Evolutionary conservation across 2,888 invertebrate genomes (phyloP), one percentile per base, ranked within the genome.

Genomic region (Ophion costatus): DNA sequence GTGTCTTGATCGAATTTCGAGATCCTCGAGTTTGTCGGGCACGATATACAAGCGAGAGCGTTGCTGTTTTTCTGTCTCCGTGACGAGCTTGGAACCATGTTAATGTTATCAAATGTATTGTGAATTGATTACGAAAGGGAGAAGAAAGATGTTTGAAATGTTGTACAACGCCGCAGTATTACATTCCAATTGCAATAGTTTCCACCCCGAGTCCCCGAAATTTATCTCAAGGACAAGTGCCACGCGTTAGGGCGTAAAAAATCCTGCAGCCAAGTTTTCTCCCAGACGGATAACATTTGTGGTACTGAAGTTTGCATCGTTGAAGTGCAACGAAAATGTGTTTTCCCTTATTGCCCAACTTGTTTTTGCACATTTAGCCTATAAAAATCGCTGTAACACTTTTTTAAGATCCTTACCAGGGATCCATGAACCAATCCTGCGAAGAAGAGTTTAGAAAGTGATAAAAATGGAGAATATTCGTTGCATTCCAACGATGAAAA

Each of bases 51-150:
- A 17, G 22, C 9, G 17, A 29, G 59, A 24, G 11, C 7, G 20
- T 38, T 57, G 17, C n/a, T 69, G 33, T n/a, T 59, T 77, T 51
- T 42, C 17, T 69, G 11, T 69, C 57, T 24, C 64, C 38, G 24
- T 61, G 45, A 38, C 42, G 63, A 66, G 71, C 70, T 45, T 80
- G 76, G n/a, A 64, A 71, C 51, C 67, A 67, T 74, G 74, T 84
- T 84, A 63, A 74, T 81, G 69, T 74, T 81, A 74, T 61, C 67
- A 80, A 70, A 78, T 64, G 61, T 78, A 61, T n/a, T 79, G 75
- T 75, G 59, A 75, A 75, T 59, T 51, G 59, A 78, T 70, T 70
- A 59, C 69, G 70, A 75, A 67, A 57, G 51, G 67, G 17, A 56
- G 22, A 56, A 61, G 67, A 22, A 67, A 56, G 57, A 81, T 42